phyloP scores from a whole-genome alignment of 2,797 vertebrate genomes.

The Sphenodon punctatus region DNA sequence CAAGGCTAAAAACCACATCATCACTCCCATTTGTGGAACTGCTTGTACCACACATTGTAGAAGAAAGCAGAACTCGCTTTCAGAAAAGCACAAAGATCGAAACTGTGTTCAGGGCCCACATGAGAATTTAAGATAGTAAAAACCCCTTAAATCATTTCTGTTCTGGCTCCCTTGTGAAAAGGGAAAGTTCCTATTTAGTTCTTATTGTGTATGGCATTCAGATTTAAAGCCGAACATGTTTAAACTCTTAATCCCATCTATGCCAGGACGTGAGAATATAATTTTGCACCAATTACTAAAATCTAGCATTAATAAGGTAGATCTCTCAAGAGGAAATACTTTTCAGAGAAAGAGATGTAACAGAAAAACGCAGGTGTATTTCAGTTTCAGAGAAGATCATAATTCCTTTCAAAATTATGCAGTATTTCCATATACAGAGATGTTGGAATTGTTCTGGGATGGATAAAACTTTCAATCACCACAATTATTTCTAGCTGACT shows the following conservation, averaged over 20 bases:
- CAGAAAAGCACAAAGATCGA: no score
- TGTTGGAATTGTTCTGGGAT: slow-evolving; percentile 7
- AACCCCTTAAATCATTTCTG: not conserved
- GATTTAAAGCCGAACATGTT: not conserved
- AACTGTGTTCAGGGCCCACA: no score
- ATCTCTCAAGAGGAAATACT: not conserved
- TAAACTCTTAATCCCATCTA: slow-evolving; percentile 2
- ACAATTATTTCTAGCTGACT: slow-evolving; percentile 40
- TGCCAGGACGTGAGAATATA: not conserved
- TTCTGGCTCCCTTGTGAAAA: no score
- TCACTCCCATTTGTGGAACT: not conserved
- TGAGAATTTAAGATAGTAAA: no score
- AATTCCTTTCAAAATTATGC: not conserved
- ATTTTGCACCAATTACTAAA: not conserved
- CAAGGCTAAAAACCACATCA: not conserved
- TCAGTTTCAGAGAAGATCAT: not conserved
- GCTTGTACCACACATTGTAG: not conserved
- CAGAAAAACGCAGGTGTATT: not conserved
- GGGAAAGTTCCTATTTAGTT: no score
- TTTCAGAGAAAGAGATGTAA: not conserved
- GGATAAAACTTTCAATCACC: slow-evolving; percentile 28
- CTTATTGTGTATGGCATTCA: no score
- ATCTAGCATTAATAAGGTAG: not conserved
- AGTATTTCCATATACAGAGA: slow-evolving; percentile 8
- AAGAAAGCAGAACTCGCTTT: no score